Conservation (phyloP, 2,113 vertebrate genomes). For the Leucosticte australis region DNA sequence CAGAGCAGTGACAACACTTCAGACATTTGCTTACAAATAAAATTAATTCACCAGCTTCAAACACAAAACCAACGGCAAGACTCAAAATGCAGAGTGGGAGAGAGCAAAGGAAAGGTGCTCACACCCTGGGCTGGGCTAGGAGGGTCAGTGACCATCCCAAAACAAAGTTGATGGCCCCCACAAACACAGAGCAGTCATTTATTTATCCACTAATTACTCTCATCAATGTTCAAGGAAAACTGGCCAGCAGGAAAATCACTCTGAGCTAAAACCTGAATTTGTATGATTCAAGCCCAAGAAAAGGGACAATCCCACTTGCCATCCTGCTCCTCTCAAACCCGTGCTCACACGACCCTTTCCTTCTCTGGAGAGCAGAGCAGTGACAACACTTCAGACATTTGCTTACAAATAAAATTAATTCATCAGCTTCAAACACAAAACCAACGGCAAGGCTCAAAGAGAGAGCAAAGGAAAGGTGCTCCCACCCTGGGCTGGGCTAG, state of each 20-base stretch:
- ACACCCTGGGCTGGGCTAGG: no score
- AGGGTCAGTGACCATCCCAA: no score
- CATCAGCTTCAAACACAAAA: not conserved
- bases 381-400: not conserved
- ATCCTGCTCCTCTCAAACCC: fast-evolving
- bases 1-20: no score
- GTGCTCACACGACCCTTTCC: not conserved
- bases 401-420: not conserved
- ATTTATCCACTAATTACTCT: not conserved
- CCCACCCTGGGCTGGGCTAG: not conserved
- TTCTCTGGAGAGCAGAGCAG: not conserved
- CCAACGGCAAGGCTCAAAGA: not conserved
- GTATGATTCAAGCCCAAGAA: not conserved
- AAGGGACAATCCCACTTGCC: not conserved
- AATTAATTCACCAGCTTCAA: no score
- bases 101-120: no score
- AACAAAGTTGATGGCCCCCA: no score
- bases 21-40: no score
- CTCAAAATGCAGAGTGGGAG: no score
- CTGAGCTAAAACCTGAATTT: no score
- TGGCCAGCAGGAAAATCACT: not conserved
- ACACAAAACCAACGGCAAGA: no score
- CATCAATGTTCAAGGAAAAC: no score
- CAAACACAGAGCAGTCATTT: no score
- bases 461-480: not conserved